Base-by-base conservation (phyloP, 2,797 vertebrate genomes). In the Spea hammondii region DNA sequence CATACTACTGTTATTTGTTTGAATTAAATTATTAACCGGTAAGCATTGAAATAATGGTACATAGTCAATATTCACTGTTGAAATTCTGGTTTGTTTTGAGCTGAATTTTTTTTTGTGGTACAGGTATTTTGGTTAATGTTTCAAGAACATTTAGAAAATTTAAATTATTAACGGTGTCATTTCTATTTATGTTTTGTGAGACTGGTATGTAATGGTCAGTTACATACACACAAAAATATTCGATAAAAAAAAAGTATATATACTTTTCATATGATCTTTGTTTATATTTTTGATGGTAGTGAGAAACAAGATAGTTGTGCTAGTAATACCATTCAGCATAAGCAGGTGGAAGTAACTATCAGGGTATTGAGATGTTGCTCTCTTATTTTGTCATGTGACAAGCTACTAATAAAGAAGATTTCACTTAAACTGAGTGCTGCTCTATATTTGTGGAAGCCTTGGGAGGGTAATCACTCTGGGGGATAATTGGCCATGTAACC, bases 1-100 rank as follows among this genome's bases (percentile, higher is more conserved):
- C 94, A 93, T 87, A 87, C 84, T 88, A 85, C 87, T 83, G 85
- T 91, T 84, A 87, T 89, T 88, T 88, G 88, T 91, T 89, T 85
- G 87, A 88, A 88, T 86, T 91, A 91, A 91, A 88, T 88, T 91
- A 87, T 91, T 88, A 88, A 84, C 86, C 85, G 82, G 86, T 85
- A 83, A 75, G 87, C 81, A 93, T 88, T 93, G 86, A 80, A 84
- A 79, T 78, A 84, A 88, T 91, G 87, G 82, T 79, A 84, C 86
- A 89, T 93, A 90, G 91, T 94, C 53, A 89, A 76, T 86, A 91
- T 87, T 84, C 80, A 93, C 93, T 92, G 89, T 92, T 89, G 92
- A 90, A 55, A 51, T 59, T 88, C 84, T 84, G 80, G 69, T 87
- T 79, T 86, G 79, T 78, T 81, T 88, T 76, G 85, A 86, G 76